Base-by-base conservation (phyloP, 2,113 vertebrate species). In the Sclerurus mexicanus region DNA sequence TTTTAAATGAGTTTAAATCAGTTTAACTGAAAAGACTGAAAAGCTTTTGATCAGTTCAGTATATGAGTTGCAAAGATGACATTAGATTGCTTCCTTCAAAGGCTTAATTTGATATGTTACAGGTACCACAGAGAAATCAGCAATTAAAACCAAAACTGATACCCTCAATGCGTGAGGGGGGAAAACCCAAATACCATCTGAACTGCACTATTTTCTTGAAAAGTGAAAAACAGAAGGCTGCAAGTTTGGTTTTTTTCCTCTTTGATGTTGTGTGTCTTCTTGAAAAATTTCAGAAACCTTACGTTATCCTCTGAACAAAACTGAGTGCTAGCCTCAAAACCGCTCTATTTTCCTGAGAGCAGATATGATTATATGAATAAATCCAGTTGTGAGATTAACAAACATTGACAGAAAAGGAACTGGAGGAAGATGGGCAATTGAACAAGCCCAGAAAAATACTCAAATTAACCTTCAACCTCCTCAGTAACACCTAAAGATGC, bases 1-100 rank as follows among this genome's bases (percentile, higher is more conserved):
- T 94, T 96, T 92, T 87, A 95, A 95, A 95, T 88, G n/a, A 96
- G 73, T 21, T 80, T 95, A 96, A 96, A 92, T 95, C 73, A 95
- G 66, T 62, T 72, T 95, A 95, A 93, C 39, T 89, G 69, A 94
- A 78, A 97, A 90, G 72, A 79, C 39, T 90, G 87, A 95, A 79
- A 19, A 85, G 80, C 92, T 96, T 97, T 97, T 97, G 96, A 97
- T 97, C 96, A 97, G 47, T 88, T 94, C 78, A 42, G 62, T 72
- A 71, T 71, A 21, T 88, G 66, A 96, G 66, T 62, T 87, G 33
- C 67, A 93, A 95, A 94, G 71, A 77, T 89, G 92, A 93, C 92
- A 93, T 89, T 93, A 95, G 85, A 58, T 53, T 91, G 33, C 76
- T 89, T 93, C 76, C 64, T 93, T 97, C 95, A 97, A 97, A 97